Base-by-base conservation (phyloP, 1,140 invertebrate species). In the Thaumetopoea pityocampa region DNA sequence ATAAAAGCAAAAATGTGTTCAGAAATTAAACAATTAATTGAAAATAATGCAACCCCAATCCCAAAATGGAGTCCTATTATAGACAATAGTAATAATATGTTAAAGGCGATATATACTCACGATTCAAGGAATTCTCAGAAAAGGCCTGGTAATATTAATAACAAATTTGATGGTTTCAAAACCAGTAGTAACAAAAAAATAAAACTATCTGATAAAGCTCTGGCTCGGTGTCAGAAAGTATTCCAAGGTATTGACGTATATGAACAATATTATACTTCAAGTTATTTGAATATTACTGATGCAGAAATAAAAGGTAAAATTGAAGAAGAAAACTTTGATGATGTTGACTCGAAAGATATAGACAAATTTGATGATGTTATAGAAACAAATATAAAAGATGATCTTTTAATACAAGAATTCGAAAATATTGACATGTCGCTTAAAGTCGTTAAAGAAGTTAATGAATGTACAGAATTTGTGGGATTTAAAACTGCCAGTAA, bases 401-500 rank as follows among this genome's bases (percentile, higher is more conserved):
- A 42, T 5, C 27, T 32, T 11, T 38, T 64, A 15, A 36, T 62
- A 28, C 33, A 67, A 42, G 64, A 70, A 29, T 70, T 70, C 49
- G 56, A 67, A 54, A 58, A 51, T 26, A 58, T 46, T 23, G 46
- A 66, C 20, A 32, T 59, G 47, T 43, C 38, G 2, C 16, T 55
- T 14, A 20, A 46, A 18, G 36, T 42, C 0, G 7, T 14, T 5
- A 35, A 34, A 23, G 5, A 10, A 2, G 7, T 9, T 0, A 20
- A 11, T 16, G 15, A 23, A 30, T 4, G 28, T 9, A 47, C 0
- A 18, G 4, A n/a, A 9, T 34, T 26, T 44, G 9, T 20, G 19
- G 58, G 58, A 26, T 68, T 67, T 51, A 41, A 55, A 55, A 67
- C 69, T 5, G 58, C 55, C 30, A 73, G 37, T 28, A 58, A 69